Base-by-base conservation (phyloP, 2,888 invertebrate genomes). In the Drosophila cognata region DNA sequence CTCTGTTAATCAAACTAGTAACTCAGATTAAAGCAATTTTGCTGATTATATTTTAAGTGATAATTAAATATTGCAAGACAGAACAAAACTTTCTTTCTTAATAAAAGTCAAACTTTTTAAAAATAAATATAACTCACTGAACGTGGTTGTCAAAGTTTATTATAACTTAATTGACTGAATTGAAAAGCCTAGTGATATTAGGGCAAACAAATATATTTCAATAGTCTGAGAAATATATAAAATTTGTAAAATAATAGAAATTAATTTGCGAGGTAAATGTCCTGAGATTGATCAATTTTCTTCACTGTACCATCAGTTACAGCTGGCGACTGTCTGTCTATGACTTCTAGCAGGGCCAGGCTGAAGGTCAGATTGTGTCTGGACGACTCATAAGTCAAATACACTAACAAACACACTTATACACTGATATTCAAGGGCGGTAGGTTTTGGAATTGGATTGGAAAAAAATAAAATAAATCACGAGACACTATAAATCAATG, bases 401-500 rank as follows among this genome's bases (percentile, higher is more conserved):
- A 59, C 25, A 53, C 36, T 29, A 10, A 61, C 70, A 70, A 50
- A 63, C 55, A 29, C n/a, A 41, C 7, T 8, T 21, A 16, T 10
- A 21, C 7, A 46, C 4, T 46, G 1, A 21, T 2, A 21, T 46
- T 21, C 7, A 13, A 2, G 41, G n/a, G 29, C 3, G 8, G 31
- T 36, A 16, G 6, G 2, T 2, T 33, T 41, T 21, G 25, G 36
- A 25, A 29, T 43, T 18, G 29, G 18, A 33, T 16, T 33, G 18
- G 46, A 48, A 48, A 59, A 29, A 33, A 21, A n/a, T 1, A 7
- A 6, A n/a, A 51, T 4, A 48, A 48, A 48, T 7, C 4, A 36
- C 36, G 11, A 3, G 46, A 36, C 48, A 52, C 67, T 57, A 79
- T 81, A 72, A 84, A 84, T 81, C 74, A 87, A 60, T 18, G 25